These are phyloP conservation scores for Acrocephalus kingi DNA, from an alignment of 2,113 vertebrate genomes.

Conservation along the genomic window DNA sequence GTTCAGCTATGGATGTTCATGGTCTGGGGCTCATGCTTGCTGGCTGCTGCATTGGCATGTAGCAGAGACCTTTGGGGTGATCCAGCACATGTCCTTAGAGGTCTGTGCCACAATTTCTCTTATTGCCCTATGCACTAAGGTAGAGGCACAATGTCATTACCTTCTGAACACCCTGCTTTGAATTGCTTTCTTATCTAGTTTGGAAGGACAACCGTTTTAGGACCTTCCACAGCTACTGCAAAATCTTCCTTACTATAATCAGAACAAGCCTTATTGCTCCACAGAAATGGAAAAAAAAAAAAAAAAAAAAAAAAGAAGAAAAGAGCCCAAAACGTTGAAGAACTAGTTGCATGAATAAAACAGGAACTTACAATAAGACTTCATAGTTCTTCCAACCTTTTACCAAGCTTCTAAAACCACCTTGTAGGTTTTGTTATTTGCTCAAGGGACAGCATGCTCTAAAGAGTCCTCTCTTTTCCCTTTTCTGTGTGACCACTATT, in stretches of 20 bases:
- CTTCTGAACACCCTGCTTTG: background rate
- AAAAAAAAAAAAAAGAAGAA: background rate
- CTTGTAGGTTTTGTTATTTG: background rate
- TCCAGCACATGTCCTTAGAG: background rate
- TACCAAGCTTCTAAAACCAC: background rate
- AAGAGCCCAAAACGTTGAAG: background rate
- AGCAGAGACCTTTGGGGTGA: background rate
- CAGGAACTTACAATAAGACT: background rate
- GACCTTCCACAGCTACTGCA: background rate
- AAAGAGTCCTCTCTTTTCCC: background rate
- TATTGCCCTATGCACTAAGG: background rate
- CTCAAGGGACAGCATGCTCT: background rate
- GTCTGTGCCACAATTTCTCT: background rate
- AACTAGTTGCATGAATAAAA: background rate
- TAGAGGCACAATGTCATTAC: fast-evolving
- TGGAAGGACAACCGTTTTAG: background rate
- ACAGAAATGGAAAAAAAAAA: background rate
- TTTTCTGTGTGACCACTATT: background rate
- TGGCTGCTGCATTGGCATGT: fast-evolving
- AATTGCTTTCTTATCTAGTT: background rate
- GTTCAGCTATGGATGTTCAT: too few relatives aligned
- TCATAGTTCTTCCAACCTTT: background rate
- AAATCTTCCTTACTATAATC: background rate
- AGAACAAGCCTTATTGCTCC: background rate
- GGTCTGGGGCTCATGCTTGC: background rate